These are phyloP conservation scores for Cheumatopsyche charites DNA, from an alignment of 1,140 invertebrate species.

Conservation along the genomic window DNA sequence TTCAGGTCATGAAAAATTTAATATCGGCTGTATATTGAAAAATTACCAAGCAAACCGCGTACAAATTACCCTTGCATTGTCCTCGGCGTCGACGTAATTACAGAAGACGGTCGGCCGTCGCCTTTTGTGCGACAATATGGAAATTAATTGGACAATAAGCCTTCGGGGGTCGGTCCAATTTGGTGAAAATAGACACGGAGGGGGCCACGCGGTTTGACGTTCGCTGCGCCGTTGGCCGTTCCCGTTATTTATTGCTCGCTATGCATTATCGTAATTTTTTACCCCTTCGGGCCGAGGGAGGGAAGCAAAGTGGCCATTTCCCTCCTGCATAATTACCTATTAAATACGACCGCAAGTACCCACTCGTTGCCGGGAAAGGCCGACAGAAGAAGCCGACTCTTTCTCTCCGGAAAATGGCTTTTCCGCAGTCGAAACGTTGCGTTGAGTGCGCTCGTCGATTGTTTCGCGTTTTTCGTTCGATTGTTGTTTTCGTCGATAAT, in stretches of 20 bases:
- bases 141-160: slow-evolving; percentile 23
- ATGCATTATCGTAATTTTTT: slow-evolving; percentile 40
- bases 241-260: slow-evolving; percentile 34
- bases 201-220: not conserved
- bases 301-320: slow-evolving; percentile 38
- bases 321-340: slow-evolving; percentile 36
- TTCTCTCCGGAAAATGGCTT: too few relatives aligned
- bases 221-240: not conserved
- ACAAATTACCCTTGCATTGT: too few relatives aligned
- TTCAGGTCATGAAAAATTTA: too few relatives aligned
- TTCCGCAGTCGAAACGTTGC: too few relatives aligned
- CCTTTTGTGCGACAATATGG: slow-evolving; percentile 14
- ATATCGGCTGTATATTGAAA: too few relatives aligned
- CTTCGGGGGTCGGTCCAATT: not conserved
- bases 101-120: not conserved
- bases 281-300: slow-evolving; percentile 10
- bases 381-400: too few relatives aligned
- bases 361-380: not conserved
- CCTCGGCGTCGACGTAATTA: too few relatives aligned
- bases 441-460: too few relatives aligned
- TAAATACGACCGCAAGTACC: slow-evolving; percentile 28
- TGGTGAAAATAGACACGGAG: not conserved
- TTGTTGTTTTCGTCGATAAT: too few relatives aligned
- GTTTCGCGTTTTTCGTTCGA: too few relatives aligned
- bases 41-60: too few relatives aligned